phyloP scores from a whole-genome alignment of 2,113 vertebrate genomes.

The Spizaetus ornatus region DNA sequence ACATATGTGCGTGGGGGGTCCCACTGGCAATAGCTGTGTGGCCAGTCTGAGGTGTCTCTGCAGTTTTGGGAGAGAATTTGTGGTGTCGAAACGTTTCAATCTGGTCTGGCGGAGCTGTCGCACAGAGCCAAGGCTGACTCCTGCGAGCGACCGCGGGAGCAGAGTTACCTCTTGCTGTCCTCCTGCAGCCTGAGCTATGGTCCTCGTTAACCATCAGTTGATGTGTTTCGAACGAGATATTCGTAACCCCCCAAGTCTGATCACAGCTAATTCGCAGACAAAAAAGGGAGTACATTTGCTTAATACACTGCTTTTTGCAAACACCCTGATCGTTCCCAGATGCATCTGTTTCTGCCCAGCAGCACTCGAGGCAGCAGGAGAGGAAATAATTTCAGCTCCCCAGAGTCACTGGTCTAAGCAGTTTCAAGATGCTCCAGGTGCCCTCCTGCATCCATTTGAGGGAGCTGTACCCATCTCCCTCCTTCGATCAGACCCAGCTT shows the following conservation, averaged over 20 bases:
- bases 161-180: neutral
- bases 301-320: slow-evolving; percentile 1
- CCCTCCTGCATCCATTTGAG: neutral
- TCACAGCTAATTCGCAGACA: neutral
- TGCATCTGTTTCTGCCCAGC: neutral
- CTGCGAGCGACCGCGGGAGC: neutral
- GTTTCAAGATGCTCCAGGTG: neutral
- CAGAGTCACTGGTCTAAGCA: neutral
- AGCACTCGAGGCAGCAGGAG: neutral
- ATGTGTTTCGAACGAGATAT: neutral
- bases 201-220: neutral
- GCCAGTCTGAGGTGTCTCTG: neutral
- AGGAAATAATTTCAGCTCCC: neutral
- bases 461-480: neutral
- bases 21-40: neutral
- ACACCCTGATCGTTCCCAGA: slow-evolving; percentile 10
- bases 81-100: rapidly evolving
- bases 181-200: neutral
- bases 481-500: neutral
- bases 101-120: neutral
- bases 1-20: neutral
- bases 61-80: neutral
- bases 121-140: neutral
- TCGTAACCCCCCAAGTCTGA: neutral
- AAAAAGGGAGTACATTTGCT: neutral